Conservation (phyloP, 1,140 invertebrate genomes). For the Brachionus asplanchnoidis region DNA sequence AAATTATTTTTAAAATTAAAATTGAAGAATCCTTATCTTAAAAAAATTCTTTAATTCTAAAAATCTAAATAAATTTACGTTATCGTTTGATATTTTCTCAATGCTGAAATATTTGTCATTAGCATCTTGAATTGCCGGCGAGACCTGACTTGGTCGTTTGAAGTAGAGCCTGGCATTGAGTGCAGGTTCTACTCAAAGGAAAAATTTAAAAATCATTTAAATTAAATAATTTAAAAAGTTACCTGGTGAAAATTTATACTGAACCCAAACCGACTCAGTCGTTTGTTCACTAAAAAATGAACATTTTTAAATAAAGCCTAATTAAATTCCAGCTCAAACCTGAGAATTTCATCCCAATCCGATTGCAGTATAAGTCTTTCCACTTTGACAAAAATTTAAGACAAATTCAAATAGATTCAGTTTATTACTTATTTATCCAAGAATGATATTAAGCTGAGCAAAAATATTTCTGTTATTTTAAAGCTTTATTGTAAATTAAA, state of each 20-base stretch:
- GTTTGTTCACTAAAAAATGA: background rate
- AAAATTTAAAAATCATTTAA: background rate
- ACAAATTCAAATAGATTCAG: background rate
- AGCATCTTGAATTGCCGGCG: background rate
- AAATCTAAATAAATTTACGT: background rate
- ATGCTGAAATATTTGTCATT: background rate
- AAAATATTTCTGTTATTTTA: background rate
- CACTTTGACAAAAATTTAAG: background rate
- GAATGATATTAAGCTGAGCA: background rate
- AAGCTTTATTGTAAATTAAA: slow-evolving; percentile 8
- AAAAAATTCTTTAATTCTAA: background rate
- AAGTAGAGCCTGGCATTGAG: background rate
- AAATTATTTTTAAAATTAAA: no score
- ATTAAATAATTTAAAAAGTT: background rate
- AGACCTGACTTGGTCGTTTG: no score
- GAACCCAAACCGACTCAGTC: background rate
- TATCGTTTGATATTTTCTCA: slow-evolving; percentile 28
- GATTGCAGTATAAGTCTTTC: slow-evolving; percentile 3
- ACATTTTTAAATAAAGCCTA: background rate
- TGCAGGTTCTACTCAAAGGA: background rate
- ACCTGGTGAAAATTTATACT: slow-evolving; percentile 1
- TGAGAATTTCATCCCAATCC: background rate
- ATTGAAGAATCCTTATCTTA: no score
- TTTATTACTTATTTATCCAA: background rate
- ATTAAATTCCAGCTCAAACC: background rate